These are phyloP conservation scores for Darevskia nairensis DNA, from an alignment of 2,797 vertebrate genomes.

Conservation along the genomic window DNA sequence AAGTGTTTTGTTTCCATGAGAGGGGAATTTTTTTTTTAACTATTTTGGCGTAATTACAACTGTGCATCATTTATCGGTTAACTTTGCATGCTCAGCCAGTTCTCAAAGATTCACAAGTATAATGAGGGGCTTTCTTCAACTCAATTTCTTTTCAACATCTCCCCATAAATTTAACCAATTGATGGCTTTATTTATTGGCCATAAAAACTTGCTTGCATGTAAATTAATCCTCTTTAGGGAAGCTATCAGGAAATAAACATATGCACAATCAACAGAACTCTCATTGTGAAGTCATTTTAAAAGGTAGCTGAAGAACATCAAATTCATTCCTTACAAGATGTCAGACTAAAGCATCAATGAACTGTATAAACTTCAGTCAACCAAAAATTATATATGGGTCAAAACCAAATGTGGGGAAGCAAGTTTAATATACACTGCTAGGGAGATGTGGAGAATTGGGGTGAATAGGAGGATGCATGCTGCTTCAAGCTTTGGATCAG, in stretches of 20 bases:
- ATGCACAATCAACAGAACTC: constrained; percentile 66
- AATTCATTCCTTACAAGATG: constrained; percentile 53
- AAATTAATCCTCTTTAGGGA: constrained; percentile 66
- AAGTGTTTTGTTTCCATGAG: constrained; percentile 38
- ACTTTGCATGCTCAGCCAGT: constrained; percentile 37
- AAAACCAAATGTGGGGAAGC: constrained; percentile 52
- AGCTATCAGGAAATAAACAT: constrained; percentile 23
- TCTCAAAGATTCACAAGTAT: constrained; percentile 34
- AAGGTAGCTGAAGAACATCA: constrained; percentile 64
- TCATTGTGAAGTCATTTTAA: constrained; percentile 62
- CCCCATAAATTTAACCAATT: constrained; percentile 57
- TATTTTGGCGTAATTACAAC: constrained; percentile 53
- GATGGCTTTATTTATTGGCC: constrained; percentile 50
- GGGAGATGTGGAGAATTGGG: constrained; percentile 41
- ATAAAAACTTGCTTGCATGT: constrained; percentile 47
- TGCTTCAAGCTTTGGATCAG: neutral
- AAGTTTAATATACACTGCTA: constrained; percentile 47
- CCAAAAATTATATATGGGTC: constrained; percentile 52
- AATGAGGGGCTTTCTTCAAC: constrained; percentile 27
- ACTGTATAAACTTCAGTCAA: constrained; percentile 71
- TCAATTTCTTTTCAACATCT: constrained; percentile 60
- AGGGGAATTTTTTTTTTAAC: constrained; percentile 18
- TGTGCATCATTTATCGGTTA: constrained; percentile 34
- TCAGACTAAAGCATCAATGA: constrained; percentile 62
- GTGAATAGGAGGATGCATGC: constrained; percentile 52